A percentile compares a stretch with the other conserved stretches of the same genome.
These are phyloP conservation scores for Potamarius usumacintae DNA, from an alignment of 2,113 vertebrate species.

Conservation along the genomic window DNA sequence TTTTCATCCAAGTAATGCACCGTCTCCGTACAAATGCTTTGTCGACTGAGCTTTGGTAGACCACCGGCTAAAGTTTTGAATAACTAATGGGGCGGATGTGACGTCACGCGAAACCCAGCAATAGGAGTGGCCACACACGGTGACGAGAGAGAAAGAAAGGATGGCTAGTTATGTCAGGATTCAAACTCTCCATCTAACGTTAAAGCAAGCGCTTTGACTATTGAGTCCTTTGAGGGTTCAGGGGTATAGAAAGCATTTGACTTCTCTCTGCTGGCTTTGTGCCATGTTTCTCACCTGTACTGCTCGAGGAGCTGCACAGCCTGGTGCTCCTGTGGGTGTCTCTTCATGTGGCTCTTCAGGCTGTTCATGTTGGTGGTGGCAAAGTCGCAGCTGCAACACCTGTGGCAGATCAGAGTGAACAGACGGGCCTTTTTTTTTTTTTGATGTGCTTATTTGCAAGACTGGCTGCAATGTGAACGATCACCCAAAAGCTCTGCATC, in stretches of 20 bases:
- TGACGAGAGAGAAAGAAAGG: too few relatives aligned
- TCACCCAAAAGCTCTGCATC: constrained; percentile 9
- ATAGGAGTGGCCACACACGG: neutral
- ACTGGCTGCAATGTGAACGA: neutral
- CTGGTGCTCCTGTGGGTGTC: constrained; percentile 84
- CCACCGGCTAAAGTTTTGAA: too few relatives aligned
- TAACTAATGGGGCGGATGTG: too few relatives aligned
- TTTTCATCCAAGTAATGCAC: neutral
- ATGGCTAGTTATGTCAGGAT: neutral
- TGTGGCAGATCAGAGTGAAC: constrained; percentile 45
- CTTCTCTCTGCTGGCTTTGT: neutral
- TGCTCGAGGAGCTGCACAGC: constrained; percentile 84
- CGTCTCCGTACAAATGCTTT: too few relatives aligned
- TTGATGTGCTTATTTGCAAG: constrained; percentile 6
- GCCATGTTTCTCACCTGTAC: constrained; percentile 73
- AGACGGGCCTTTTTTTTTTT: constrained; percentile 3
- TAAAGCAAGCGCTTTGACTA: neutral
- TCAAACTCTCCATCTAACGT: neutral
- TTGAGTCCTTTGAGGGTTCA: neutral
- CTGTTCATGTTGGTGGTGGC: constrained; percentile 88
- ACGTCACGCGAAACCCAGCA: too few relatives aligned
- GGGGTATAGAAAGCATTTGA: neutral
- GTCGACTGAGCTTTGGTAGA: too few relatives aligned
- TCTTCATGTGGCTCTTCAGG: constrained; percentile 86
- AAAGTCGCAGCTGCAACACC: constrained; percentile 84